A percentile compares a stretch with the other conserved stretches of the same genome.
phyloP scores from a whole-genome alignment of 2,113 vertebrate species.

The Hydrochoerus hydrochaeris region DNA sequence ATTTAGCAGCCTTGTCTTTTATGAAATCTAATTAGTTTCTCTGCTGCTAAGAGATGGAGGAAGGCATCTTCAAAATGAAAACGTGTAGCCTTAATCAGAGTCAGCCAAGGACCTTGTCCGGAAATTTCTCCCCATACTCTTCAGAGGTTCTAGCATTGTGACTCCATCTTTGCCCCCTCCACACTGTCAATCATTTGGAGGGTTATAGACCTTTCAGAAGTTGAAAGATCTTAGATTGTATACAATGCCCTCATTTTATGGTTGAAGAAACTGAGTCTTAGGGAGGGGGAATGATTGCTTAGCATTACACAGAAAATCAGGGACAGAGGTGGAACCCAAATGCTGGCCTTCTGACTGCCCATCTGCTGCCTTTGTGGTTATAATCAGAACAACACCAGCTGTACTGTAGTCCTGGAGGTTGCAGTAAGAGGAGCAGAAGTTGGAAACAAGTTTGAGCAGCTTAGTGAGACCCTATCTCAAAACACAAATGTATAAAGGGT shows the following conservation, averaged over 20 bases:
- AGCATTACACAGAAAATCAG: not conserved
- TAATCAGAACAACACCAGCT: not conserved
- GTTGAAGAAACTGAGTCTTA: not conserved
- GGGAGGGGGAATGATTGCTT: not conserved
- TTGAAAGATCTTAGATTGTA: not conserved
- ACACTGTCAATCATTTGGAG: not conserved
- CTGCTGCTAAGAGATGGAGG: constrained; percentile 37
- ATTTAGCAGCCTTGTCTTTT: constrained; percentile 65
- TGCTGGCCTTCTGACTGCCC: not conserved
- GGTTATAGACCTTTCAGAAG: not conserved
- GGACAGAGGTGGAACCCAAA: not conserved
- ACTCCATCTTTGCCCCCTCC: not conserved
- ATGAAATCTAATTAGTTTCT: constrained; percentile 73
- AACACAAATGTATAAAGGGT: not conserved
- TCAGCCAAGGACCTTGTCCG: not conserved
- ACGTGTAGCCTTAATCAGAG: not conserved
- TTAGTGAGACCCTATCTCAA: not conserved
- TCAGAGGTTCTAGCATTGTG: not conserved
- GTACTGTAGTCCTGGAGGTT: not conserved
- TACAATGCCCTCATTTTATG: not conserved
- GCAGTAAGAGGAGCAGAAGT: not conserved
- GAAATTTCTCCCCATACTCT: not conserved
- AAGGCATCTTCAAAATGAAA: constrained; percentile 27
- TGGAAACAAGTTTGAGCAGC: not conserved
- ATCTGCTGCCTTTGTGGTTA: not conserved